Conservation (phyloP, 2,113 vertebrate genomes). For the Meriones unguiculatus region DNA sequence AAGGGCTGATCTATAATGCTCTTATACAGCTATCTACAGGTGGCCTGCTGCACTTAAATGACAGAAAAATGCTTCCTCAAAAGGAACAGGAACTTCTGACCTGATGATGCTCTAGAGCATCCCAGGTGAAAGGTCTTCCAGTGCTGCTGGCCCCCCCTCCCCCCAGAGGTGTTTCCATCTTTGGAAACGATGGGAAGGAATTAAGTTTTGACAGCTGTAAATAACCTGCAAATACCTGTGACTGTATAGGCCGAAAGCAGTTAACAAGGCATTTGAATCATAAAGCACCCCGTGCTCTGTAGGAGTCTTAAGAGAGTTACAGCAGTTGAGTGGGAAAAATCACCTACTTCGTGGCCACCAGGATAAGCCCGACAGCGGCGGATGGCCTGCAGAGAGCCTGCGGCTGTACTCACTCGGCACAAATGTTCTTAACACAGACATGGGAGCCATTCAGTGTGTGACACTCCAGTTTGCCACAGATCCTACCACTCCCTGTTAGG, state of each 20-base stretch:
- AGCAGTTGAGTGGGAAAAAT: not conserved
- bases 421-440: not conserved
- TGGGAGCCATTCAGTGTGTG: not conserved
- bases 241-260: not conserved
- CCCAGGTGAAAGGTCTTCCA: not conserved
- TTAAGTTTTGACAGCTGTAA: not conserved
- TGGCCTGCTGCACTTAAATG: constrained; percentile 15
- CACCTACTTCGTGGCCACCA: not conserved
- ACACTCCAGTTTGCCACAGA: not conserved
- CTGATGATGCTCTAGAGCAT: not conserved
- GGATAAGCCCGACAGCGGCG: not conserved
- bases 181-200: constrained; percentile 38
- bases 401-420: not conserved
- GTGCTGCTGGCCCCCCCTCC: not conserved
- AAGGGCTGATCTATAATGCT: constrained; percentile 3
- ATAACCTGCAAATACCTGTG: not conserved
- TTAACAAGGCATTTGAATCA: not conserved
- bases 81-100: constrained; percentile 53
- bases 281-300: not conserved
- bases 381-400: not conserved
- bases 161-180: not conserved
- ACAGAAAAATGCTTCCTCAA: constrained; percentile 42
- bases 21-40: not conserved
- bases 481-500: not conserved
- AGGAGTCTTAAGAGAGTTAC: not conserved